phyloP scores from a whole-genome alignment of 1,140 invertebrate species.

The Danaus melanippus region DNA sequence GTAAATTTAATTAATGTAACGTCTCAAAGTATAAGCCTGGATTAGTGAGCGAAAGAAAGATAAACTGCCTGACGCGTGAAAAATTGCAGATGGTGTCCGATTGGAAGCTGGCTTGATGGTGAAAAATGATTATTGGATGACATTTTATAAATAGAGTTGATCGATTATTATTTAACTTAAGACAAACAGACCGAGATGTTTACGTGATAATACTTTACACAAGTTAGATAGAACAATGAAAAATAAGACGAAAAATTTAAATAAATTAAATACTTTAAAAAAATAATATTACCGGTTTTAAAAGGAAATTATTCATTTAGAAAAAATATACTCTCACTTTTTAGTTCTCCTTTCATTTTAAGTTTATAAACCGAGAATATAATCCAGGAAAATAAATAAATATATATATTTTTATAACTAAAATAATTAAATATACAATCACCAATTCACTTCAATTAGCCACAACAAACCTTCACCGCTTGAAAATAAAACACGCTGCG shows the following conservation, averaged over 20 bases:
- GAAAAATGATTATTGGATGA: constrained; percentile 22
- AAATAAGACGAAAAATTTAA: no score
- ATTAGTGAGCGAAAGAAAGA: constrained; percentile 16
- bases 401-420: no score
- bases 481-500: constrained; percentile 25
- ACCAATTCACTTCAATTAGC: constrained; percentile 45
- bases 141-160: constrained; percentile 18
- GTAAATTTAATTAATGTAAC: constrained; percentile 14
- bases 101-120: constrained; percentile 20
- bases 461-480: constrained; percentile 52
- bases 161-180: constrained; percentile 11
- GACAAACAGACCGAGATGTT: no score
- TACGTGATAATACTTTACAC: no score
- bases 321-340: no score
- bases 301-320: no score
- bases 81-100: constrained; percentile 21
- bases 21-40: constrained; percentile 9
- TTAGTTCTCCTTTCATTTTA: no score
- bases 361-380: no score
- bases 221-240: no score
- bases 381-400: no score
- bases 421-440: constrained; percentile 8
- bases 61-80: constrained; percentile 21
- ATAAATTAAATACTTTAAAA: no score
- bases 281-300: no score